Base-by-base conservation (phyloP, 2,888 invertebrate species). In the Melinaea menophilus region DNA sequence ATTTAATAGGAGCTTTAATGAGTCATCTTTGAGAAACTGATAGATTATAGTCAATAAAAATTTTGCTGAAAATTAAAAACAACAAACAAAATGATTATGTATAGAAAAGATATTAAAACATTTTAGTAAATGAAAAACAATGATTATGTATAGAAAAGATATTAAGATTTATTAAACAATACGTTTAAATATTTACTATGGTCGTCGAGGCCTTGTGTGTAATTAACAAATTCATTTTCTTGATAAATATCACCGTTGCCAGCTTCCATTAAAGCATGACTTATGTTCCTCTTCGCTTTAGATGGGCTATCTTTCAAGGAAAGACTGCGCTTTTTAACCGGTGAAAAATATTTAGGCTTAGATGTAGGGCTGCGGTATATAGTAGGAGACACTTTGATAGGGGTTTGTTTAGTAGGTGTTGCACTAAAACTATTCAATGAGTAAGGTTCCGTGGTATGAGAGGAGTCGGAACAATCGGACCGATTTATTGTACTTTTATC, bases 131-230 rank as follows among this genome's bases (percentile, higher is more conserved):
- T 37, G 57, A 64, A 41, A 63, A 33, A 31, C 12, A 55, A 9
- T 51, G 37, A 12, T 37, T 35, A 51, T 59, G 55, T 2, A 60
- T 48, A 33, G 5, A 55, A 34, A 46, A 55, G 12, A 47, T 34
- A 13, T 56, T 41, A 9, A 62, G 22, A 41, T 22, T 46, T 57
- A 45, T 22, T 33, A 46, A 35, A 45, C 37, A 56, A n/a, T 7
- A 48, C 22, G n/a, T 51, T n/a, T 51, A 2, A 31, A 31, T 31
- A 74, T 85, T 84, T 77, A 90, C 90, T 88, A 71, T 85, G 88
- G 64, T 88, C 86, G 81, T 89, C 86, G 67, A 79, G 72, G 7
- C 74, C 79, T 37, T 74, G 62, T 67, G 74, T 75, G 56, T 75
- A 73, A 57, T 72, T 63, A 45, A 48, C 58, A 61, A 78, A 78